Evolutionary conservation across 2,888 invertebrate species (phyloP).

Genomic region (Epinotia nisella): DNA sequence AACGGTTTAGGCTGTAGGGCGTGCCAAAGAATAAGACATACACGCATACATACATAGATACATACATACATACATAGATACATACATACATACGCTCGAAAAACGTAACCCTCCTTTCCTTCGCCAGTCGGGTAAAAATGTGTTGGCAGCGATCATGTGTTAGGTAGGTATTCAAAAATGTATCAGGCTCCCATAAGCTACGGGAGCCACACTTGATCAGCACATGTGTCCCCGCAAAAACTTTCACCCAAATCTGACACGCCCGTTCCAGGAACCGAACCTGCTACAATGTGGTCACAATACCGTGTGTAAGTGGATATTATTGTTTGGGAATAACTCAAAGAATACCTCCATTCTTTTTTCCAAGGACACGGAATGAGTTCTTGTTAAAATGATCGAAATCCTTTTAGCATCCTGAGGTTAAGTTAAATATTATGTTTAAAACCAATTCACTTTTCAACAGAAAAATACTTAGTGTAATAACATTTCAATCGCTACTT

Average conservation of each 20-base stretch:
- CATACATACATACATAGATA: too few relatives aligned
- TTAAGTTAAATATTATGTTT: neutral
- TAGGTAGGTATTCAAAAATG: slow-evolving; percentile 22
- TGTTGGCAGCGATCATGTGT: slow-evolving; percentile 14
- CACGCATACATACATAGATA: too few relatives aligned
- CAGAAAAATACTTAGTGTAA: neutral
- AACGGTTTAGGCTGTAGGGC: too few relatives aligned
- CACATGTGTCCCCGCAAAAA: slow-evolving; percentile 54
- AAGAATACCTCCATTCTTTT: slow-evolving; percentile 29
- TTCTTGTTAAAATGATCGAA: slow-evolving; percentile 17
- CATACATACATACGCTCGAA: too few relatives aligned
- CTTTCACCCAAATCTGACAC: slow-evolving; percentile 62
- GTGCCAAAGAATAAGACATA: too few relatives aligned
- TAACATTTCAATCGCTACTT: slow-evolving; percentile 7
- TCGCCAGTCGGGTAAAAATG: too few relatives aligned
- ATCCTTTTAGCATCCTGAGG: neutral
- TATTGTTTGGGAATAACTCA: slow-evolving; percentile 31
- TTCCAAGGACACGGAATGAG: slow-evolving; percentile 8
- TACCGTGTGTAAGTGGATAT: slow-evolving; percentile 38
- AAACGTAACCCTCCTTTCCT: too few relatives aligned
- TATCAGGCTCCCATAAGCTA: slow-evolving; percentile 32
- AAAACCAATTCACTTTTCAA: slow-evolving; percentile 9
- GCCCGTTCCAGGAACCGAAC: slow-evolving; percentile 62
- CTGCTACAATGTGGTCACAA: slow-evolving; percentile 49
- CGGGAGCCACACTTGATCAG: slow-evolving; percentile 32